Evolutionary conservation across 2,797 vertebrate genomes (phyloP).

Genomic region (Pantherophis vulpinus): DNA sequence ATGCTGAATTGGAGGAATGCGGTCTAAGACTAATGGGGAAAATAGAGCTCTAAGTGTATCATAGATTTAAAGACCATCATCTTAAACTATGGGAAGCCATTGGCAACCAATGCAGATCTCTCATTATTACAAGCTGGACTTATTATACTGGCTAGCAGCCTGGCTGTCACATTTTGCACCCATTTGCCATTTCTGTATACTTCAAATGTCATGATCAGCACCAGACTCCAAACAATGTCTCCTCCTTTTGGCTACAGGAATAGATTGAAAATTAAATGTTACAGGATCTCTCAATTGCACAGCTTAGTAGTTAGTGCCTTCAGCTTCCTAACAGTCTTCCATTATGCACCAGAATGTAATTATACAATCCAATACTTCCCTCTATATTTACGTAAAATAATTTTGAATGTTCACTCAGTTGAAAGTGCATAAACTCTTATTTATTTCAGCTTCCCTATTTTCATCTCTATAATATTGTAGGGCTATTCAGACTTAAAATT

Average conservation of each 20-base stretch:
- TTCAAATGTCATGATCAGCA: not conserved
- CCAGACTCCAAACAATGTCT: slow-evolving; percentile 14
- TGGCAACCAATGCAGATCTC: not conserved
- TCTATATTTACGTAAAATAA: not conserved
- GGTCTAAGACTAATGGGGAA: not conserved
- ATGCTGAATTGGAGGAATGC: not conserved
- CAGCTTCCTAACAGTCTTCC: slow-evolving; percentile 50
- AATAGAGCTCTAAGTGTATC: not conserved
- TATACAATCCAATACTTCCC: not conserved
- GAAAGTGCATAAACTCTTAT: not conserved
- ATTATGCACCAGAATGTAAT: slow-evolving; percentile 32
- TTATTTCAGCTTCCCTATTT: not conserved
- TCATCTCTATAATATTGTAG: slow-evolving; percentile 4
- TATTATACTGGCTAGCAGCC: not conserved
- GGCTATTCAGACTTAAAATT: slow-evolving; percentile 45
- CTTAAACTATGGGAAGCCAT: not conserved
- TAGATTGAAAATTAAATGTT: slow-evolving; percentile 44
- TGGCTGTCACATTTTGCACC: not conserved
- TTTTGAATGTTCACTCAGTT: slow-evolving; percentile 9
- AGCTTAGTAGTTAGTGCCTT: slow-evolving; percentile 43
- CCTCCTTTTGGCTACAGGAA: slow-evolving; percentile 43
- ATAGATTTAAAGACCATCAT: not conserved
- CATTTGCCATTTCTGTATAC: not conserved
- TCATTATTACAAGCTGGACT: not conserved
- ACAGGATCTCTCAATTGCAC: slow-evolving; percentile 36